These are phyloP conservation scores for Oophaga sylvatica DNA, from an alignment of 2,797 vertebrate species.

Conservation along the genomic window DNA sequence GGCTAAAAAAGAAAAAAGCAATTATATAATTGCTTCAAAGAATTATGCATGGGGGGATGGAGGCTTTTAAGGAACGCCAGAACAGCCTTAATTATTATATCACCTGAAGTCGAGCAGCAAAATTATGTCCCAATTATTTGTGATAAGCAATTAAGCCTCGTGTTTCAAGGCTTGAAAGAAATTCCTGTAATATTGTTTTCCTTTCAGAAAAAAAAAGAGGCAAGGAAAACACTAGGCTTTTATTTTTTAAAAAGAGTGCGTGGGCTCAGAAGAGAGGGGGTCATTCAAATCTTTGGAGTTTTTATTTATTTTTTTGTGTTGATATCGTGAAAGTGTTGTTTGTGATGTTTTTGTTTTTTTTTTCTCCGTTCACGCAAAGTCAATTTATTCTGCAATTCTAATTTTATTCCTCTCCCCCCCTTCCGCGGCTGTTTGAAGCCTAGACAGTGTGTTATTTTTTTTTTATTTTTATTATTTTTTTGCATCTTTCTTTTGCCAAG, in stretches of 20 bases:
- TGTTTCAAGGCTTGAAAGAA: conserved; percentile 73
- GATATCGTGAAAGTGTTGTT: conserved; percentile 83
- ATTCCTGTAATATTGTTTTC: conserved; percentile 76
- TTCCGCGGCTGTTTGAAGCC: conserved; percentile 89
- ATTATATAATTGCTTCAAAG: conserved; percentile 77
- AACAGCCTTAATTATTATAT: conserved; percentile 74
- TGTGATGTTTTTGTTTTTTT: conserved; percentile 68
- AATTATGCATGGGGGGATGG: conserved; percentile 71
- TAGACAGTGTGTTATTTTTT: conserved; percentile 80
- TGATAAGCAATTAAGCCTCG: conserved; percentile 74
- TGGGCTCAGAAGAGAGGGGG: conserved; percentile 43
- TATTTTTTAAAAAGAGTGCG: conserved; percentile 60
- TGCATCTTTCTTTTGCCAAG: conserved; percentile 73
- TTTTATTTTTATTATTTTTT: conserved; percentile 75
- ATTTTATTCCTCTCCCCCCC: conserved; percentile 83
- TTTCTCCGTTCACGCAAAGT: conserved; percentile 77
- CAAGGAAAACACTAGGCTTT: conserved; percentile 72
- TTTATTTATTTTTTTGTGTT: conserved; percentile 82
- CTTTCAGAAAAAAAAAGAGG: conserved; percentile 64
- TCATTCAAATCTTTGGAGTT: conserved; percentile 45
- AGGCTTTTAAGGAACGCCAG: conserved; percentile 72
- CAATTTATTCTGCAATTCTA: conserved; percentile 99
- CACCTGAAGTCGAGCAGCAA: conserved; percentile 75
- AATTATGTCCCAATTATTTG: conserved; percentile 76
- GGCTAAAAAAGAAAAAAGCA: conserved; percentile 73